Conservation (phyloP, 1,140 invertebrate genomes). For the Melipona quadrifasciata region DNA sequence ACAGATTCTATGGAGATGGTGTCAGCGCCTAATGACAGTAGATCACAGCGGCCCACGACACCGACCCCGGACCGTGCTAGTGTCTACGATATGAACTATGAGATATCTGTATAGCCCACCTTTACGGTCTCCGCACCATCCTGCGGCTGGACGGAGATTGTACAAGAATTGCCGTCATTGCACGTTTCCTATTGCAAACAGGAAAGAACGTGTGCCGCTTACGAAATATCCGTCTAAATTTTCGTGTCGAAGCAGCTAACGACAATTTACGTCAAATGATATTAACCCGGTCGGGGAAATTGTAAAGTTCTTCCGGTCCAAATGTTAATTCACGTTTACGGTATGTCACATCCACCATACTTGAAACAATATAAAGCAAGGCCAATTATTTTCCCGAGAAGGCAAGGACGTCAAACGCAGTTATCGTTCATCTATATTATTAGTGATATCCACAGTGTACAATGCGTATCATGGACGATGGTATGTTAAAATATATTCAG, state of each 20-base stretch:
- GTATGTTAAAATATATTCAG: conserved; percentile 14
- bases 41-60: conserved; percentile 80
- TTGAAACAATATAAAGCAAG: not conserved
- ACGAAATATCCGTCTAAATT: conserved; percentile 68
- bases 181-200: conserved; percentile 59
- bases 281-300: conserved; percentile 20
- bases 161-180: conserved; percentile 60
- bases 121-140: conserved; percentile 73
- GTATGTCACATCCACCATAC: not conserved
- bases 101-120: conserved; percentile 92
- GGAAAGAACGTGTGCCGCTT: conserved; percentile 56
- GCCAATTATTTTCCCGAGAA: conserved; percentile 5
- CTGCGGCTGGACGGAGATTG: conserved; percentile 75
- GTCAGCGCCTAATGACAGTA: conserved; percentile 72
- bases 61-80: conserved; percentile 92
- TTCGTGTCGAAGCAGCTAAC: conserved; percentile 34
- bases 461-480: conserved; percentile 6
- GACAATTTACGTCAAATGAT: conserved; percentile 26
- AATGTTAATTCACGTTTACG: conserved; percentile 4
- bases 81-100: conserved; percentile 97
- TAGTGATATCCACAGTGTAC: not conserved
- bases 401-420: not conserved
- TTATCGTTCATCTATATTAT: conserved; percentile 13
- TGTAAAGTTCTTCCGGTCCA: conserved; percentile 45
- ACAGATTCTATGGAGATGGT: conserved; percentile 91